phyloP scores from a whole-genome alignment of 2,797 vertebrate genomes.

The Babyrousa celebensis region DNA sequence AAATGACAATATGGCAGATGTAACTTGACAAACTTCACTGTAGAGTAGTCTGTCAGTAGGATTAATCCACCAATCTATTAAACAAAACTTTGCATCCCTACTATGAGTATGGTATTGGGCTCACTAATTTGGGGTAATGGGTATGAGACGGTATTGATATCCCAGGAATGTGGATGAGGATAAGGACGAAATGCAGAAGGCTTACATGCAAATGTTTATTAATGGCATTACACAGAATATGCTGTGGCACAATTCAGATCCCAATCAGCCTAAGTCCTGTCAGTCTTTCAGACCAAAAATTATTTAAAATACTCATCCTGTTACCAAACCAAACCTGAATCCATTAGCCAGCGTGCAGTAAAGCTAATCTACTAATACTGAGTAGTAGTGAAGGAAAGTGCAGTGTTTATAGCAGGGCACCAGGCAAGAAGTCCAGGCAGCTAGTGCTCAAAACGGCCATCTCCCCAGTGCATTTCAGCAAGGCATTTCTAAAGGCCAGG shows the following conservation, averaged over 20 bases:
- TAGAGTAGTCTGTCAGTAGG: not conserved
- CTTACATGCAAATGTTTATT: not conserved
- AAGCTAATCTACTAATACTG: not conserved
- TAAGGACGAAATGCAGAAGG: not conserved
- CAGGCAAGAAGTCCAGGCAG: not conserved
- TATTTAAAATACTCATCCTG: not conserved
- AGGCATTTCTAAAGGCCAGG: not conserved
- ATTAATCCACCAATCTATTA: constrained; percentile 50
- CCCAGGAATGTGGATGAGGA: not conserved
- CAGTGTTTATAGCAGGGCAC: not conserved
- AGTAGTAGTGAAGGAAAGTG: not conserved
- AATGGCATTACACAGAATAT: not conserved
- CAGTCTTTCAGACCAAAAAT: not conserved
- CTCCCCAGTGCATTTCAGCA: not conserved
- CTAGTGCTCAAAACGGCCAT: not conserved
- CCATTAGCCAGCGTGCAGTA: not conserved
- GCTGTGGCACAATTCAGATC: not conserved
- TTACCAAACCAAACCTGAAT: not conserved
- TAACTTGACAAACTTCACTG: not conserved
- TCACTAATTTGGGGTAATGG: not conserved
- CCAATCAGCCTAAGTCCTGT: not conserved
- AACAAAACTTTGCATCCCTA: not conserved
- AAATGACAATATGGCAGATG: not conserved
- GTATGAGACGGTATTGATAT: not conserved
- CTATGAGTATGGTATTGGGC: not conserved